Percentiles rank a stretch among this genome's conserved stretches.
phyloP scores from a whole-genome alignment of 2,888 invertebrate species.

The Malacosoma neustria region DNA sequence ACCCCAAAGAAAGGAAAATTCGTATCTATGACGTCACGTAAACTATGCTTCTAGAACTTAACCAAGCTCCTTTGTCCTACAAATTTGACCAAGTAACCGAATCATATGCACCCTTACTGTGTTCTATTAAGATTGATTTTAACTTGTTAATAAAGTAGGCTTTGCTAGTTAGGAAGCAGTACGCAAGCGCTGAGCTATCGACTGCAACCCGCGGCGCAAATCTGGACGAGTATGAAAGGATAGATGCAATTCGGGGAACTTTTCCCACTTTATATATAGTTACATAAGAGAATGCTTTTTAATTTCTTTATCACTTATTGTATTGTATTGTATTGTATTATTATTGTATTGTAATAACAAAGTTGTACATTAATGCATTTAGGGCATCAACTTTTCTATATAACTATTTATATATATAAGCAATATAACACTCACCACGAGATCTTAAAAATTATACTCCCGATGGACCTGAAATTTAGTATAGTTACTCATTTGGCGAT shows the following conservation, averaged over 20 bases:
- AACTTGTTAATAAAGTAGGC: conserved; percentile 10
- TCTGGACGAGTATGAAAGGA: conserved; percentile 29
- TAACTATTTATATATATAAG: too few relatives aligned
- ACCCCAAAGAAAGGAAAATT: background rate
- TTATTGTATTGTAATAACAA: too few relatives aligned
- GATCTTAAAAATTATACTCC: too few relatives aligned
- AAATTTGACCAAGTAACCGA: conserved; percentile 5
- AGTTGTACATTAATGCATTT: too few relatives aligned
- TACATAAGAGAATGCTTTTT: too few relatives aligned
- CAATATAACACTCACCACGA: too few relatives aligned
- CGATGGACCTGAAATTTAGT: too few relatives aligned
- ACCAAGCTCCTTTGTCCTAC: conserved; percentile 19
- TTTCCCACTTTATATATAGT: conserved; percentile 2
- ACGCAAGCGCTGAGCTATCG: conserved; percentile 57
- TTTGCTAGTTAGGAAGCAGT: conserved; percentile 11
- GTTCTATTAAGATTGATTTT: conserved; percentile 3
- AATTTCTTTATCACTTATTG: too few relatives aligned
- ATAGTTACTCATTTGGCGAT: too few relatives aligned
- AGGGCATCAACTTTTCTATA: too few relatives aligned
- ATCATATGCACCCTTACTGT: conserved; percentile 8
- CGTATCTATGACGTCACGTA: conserved; percentile 1
- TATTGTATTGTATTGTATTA: too few relatives aligned
- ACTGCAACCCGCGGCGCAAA: conserved; percentile 32
- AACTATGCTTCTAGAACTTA: conserved; percentile 10
- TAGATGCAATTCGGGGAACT: conserved; percentile 9